Evolutionary conservation across 1,140 invertebrate genomes (phyloP).

Genomic region (Plutomurus gul): DNA sequence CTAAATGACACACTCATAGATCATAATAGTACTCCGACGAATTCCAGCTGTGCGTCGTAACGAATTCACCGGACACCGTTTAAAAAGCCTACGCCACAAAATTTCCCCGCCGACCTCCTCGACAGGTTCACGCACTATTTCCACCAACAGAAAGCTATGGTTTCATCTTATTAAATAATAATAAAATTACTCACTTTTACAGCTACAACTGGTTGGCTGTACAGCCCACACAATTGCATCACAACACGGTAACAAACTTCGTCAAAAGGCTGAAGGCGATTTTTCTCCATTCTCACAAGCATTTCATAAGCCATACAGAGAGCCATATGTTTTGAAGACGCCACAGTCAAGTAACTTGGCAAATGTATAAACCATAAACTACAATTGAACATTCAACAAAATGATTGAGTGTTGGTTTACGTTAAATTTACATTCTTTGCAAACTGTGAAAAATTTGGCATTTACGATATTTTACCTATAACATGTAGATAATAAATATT

Average conservation of each 20-base stretch:
- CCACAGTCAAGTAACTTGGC: constrained; percentile 72
- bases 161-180: background rate
- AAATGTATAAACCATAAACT: constrained; percentile 98
- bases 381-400: constrained; percentile 55
- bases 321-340: constrained; percentile 68
- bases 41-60: too few relatives aligned
- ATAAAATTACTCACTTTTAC: constrained; percentile 67
- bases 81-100: too few relatives aligned
- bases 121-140: background rate
- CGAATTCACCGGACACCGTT: too few relatives aligned
- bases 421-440: background rate
- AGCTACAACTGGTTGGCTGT: constrained; percentile 89
- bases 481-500: constrained; percentile 82
- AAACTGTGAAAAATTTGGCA: background rate
- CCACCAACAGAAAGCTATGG: background rate
- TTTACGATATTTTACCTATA: constrained; percentile 64
- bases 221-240: constrained; percentile 97
- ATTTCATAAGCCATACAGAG: constrained; percentile 86
- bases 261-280: constrained; percentile 80
- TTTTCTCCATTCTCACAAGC: constrained; percentile 79
- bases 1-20: too few relatives aligned
- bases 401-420: background rate
- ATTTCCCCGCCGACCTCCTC: too few relatives aligned
- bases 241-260: constrained; percentile 97
- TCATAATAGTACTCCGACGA: too few relatives aligned